phyloP scores from a whole-genome alignment of 2,113 vertebrate species.

The Microtus pennsylvanicus region DNA sequence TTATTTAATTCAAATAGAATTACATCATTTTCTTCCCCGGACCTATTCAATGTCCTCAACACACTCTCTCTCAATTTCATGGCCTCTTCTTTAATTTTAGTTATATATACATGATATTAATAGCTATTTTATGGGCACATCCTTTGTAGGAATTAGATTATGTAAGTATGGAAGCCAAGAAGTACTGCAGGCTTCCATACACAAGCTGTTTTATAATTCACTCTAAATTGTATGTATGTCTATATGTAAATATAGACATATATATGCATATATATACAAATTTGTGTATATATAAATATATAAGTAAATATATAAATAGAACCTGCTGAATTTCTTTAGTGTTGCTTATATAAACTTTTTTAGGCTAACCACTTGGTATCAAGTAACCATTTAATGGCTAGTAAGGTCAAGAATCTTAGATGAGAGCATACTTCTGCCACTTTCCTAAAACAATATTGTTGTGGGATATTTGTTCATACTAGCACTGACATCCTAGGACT shows the following conservation, averaged over 20 bases:
- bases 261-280: too few species aligned
- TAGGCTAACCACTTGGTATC: neutral
- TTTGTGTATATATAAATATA: neutral
- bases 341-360: neutral
- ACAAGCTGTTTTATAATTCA: neutral
- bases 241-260: neutral
- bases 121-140: neutral
- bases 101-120: neutral
- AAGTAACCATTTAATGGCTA: neutral
- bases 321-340: neutral
- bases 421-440: neutral
- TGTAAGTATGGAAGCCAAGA: neutral
- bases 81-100: neutral
- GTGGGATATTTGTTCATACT: neutral
- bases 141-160: neutral
- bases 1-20: neutral
- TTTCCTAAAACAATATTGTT: neutral
- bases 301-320: neutral
- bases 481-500: neutral
- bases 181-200: neutral
- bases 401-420: neutral
- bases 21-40: neutral
- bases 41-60: neutral
- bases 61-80: neutral
- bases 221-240: neutral